phyloP scores from a whole-genome alignment of 1,140 invertebrate species.

The Ctenoplectra terminalis region DNA sequence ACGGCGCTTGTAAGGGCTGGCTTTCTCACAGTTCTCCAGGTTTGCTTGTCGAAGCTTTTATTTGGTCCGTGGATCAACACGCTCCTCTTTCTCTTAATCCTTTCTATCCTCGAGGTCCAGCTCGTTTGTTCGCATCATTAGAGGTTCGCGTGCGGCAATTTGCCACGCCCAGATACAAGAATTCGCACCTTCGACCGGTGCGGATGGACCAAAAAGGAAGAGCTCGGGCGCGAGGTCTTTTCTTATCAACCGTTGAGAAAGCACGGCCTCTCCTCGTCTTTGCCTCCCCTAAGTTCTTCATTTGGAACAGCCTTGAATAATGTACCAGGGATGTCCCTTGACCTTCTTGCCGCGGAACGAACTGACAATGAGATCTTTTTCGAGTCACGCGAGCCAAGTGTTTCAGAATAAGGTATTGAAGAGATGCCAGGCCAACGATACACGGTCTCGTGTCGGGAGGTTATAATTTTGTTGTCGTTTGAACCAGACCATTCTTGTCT shows the following conservation, averaged over 20 bases:
- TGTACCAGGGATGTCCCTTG: conserved; percentile 39
- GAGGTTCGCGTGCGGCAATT: conserved; percentile 78
- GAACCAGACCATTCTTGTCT: neutral
- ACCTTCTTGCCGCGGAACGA: conserved; percentile 34
- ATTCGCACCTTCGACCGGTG: conserved; percentile 75
- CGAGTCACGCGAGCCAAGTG: conserved; percentile 44
- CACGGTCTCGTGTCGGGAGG: neutral
- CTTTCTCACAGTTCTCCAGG: conserved; percentile 45
- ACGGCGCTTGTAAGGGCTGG: conserved; percentile 6
- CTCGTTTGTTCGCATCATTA: conserved; percentile 75
- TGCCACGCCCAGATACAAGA: conserved; percentile 77
- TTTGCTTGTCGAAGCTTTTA: conserved; percentile 38
- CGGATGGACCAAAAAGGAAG: conserved; percentile 46
- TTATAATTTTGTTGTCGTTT: conserved; percentile 6
- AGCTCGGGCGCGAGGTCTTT: conserved; percentile 29
- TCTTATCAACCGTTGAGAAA: conserved; percentile 66
- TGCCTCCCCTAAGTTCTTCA: conserved; percentile 5
- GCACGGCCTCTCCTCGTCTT: conserved; percentile 1
- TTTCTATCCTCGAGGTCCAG: conserved; percentile 44
- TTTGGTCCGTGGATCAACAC: conserved; percentile 50
- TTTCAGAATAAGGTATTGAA: neutral
- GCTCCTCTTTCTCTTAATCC: conserved; percentile 42
- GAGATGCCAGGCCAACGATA: conserved; percentile 9
- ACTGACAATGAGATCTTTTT: conserved; percentile 41
- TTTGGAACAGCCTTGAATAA: conserved; percentile 49